phyloP scores from a whole-genome alignment of 1,140 invertebrate species.

The Amphibalanus amphitrite region DNA sequence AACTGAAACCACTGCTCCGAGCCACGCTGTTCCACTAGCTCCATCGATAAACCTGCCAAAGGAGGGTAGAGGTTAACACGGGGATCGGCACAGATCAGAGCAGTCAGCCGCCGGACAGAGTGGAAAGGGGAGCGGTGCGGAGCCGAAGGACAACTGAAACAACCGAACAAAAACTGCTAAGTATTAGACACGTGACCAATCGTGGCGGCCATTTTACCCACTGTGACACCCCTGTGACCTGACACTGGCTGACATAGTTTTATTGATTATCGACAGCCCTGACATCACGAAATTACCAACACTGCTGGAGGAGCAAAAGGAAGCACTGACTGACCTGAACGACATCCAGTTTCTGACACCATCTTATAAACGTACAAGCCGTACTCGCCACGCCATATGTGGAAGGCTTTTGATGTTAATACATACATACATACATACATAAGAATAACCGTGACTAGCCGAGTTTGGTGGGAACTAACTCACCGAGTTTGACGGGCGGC shows the following conservation, averaged over 20 bases:
- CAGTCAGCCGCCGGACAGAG: slow-evolving; percentile 29
- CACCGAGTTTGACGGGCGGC: slow-evolving; percentile 1
- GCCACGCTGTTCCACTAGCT: slow-evolving; percentile 33
- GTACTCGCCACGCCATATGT: neutral
- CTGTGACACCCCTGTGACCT: too few relatives aligned
- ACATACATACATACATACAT: neutral
- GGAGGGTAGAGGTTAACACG: neutral
- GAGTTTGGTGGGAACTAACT: neutral
- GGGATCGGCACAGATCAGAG: neutral
- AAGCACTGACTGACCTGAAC: too few relatives aligned
- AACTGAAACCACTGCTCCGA: slow-evolving; percentile 50
- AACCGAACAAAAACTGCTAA: neutral
- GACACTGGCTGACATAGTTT: too few relatives aligned
- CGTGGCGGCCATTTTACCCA: too few relatives aligned
- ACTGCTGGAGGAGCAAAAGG: too few relatives aligned
- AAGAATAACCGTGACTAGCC: neutral
- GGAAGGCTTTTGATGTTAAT: neutral
- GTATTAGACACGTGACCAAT: too few relatives aligned
- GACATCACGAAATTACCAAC: too few relatives aligned
- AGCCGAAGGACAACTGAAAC: neutral
- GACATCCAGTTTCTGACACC: neutral
- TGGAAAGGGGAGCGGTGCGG: neutral
- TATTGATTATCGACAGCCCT: too few relatives aligned
- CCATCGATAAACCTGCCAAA: slow-evolving; percentile 33
- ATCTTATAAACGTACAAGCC: neutral